These are phyloP conservation scores for Agonopterix alstromeriana DNA, from an alignment of 2,888 invertebrate species.

Conservation along the genomic window DNA sequence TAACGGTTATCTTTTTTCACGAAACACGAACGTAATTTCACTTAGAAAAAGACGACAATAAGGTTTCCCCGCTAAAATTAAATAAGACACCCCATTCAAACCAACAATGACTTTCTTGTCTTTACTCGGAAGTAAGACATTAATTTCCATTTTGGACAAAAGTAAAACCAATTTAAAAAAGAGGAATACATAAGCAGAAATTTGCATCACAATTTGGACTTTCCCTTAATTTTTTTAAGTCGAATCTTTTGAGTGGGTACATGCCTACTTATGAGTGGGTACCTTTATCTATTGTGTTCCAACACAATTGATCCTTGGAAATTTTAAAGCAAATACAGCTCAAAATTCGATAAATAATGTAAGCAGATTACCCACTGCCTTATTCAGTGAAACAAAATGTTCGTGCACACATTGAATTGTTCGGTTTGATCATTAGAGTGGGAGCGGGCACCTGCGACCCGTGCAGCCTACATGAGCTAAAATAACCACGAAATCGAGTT, in stretches of 20 bases:
- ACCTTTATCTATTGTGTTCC: no score
- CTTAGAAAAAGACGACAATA: conserved; percentile 20
- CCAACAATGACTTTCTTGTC: conserved; percentile 45
- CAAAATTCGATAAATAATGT: neutral
- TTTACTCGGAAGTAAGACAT: conserved; percentile 51
- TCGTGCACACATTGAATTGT: conserved; percentile 32
- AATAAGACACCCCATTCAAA: conserved; percentile 41
- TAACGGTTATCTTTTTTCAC: neutral
- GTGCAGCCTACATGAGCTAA: conserved; percentile 48
- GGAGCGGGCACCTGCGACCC: conserved; percentile 43
- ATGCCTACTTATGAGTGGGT: neutral
- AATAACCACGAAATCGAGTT: conserved; percentile 72
- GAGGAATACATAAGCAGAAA: conserved; percentile 51
- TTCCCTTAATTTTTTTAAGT: conserved; percentile 35
- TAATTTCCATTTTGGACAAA: conserved; percentile 58
- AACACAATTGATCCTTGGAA: no score
- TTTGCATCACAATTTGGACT: conserved; percentile 55
- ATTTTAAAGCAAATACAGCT: neutral
- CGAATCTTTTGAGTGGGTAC: conserved; percentile 17
- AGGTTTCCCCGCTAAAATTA: conserved; percentile 30
- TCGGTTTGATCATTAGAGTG: conserved; percentile 50
- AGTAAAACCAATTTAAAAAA: conserved; percentile 56
- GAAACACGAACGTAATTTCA: conserved; percentile 4
- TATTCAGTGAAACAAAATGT: conserved; percentile 9
- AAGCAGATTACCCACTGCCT: conserved; percentile 1